Evolutionary conservation across 64 coral and sea anemone genomes (phyloP), one percentile per base, ranked within the genome.

Genomic region (Trachythela sp.): DNA sequence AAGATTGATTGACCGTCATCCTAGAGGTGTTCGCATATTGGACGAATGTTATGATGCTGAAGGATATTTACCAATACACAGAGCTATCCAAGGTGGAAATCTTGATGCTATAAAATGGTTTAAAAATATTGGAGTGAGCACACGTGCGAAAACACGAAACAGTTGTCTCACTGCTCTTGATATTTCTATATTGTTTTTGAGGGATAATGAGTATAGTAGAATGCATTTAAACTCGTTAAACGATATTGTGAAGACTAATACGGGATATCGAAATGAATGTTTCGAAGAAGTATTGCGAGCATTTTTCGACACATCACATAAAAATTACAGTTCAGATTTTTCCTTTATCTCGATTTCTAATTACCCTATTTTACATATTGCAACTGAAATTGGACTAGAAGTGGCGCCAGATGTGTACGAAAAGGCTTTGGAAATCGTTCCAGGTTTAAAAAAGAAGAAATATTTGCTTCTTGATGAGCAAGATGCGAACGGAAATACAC

Each of bases 1-100:
- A 36, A 91, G n/a, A 83, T 43, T 26, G 32, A 48, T 88, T 14
- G 34, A 58, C 34, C 38, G 33, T 77, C 90, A 92, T 67, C 83
- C 90, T 9, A 27, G 10, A 51, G 70, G 84, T 10, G 88, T 86
- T 5, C 48, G 70, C 0, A 36, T 95, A 9, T 41, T 95, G 1
- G 45, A 95, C 30, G 88, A 92, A n/a, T 95, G 94, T 83, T 84
- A 80, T 64, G 94, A 95, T 50, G 51, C 48, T 0, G 87, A 95
- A 43, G 90, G 90, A 5, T 92, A 86, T 40, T 89, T 90, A 24
- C 80, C 87, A 0, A 8, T 94, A 54, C 93, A 94, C 9, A 24
- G 90, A 48, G 93, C 93, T 13, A 89, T 86, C 13, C 86, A 91
- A 80, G 93, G 93, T 4, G 93, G 86, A n/a, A 94, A 94, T 52